These are phyloP conservation scores for Lepidothrix coronata DNA, from an alignment of 2,113 vertebrate genomes.

Conservation along the genomic window DNA sequence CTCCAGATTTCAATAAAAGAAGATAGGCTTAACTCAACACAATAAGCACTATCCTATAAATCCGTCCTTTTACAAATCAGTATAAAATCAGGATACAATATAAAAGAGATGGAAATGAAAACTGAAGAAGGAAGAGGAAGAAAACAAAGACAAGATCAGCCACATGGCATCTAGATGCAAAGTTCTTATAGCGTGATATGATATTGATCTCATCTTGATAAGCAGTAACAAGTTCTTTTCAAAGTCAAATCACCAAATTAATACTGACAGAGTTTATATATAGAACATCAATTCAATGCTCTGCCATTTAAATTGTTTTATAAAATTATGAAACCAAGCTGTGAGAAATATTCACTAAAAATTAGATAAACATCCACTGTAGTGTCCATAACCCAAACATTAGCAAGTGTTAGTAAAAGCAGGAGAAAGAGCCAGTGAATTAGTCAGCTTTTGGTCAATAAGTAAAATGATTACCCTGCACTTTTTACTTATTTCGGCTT, in stretches of 20 bases:
- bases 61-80: not conserved
- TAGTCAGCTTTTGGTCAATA: not conserved
- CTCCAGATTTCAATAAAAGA: not conserved
- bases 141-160: not conserved
- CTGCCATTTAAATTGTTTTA: not conserved
- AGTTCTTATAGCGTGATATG: not conserved
- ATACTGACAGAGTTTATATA: not conserved
- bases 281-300: not conserved
- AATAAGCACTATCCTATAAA: not conserved
- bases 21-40: not conserved
- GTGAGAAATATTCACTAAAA: not conserved
- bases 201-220: not conserved
- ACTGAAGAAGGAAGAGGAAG: not conserved
- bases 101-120: conserved; percentile 3
- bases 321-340: not conserved
- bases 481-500: not conserved
- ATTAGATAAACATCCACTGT: not conserved
- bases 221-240: not conserved
- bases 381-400: not conserved
- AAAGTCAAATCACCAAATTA: not conserved
- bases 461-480: not conserved
- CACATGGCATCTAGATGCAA: not conserved
- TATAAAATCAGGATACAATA: not conserved
- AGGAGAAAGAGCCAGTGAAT: not conserved
- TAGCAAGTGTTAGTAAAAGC: not conserved